A percentile compares a stretch with the other conserved stretches of the same genome.
Conservation (phyloP, 2,888 invertebrate genomes). For the Cerceris rybyensis region DNA sequence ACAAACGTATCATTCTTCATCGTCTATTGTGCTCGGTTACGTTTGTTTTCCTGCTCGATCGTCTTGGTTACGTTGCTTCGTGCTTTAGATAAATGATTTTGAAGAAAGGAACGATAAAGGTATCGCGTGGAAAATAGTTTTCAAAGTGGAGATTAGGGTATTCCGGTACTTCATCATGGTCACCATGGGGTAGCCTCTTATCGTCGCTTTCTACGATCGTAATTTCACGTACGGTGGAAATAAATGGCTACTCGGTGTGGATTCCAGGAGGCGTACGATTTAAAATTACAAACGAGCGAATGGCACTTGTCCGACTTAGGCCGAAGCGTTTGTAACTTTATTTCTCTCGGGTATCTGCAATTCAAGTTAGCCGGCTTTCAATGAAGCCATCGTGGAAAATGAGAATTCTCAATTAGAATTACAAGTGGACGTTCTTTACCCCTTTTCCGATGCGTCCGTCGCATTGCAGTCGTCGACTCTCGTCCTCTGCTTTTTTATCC, state of each 20-base stretch:
- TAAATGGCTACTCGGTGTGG: too few species aligned
- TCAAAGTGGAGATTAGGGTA: neutral
- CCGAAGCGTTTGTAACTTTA: conserved; percentile 8
- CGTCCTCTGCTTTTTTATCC: conserved; percentile 10
- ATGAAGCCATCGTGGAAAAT: conserved; percentile 21
- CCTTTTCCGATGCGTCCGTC: conserved; percentile 25
- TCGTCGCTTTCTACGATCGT: too few species aligned
- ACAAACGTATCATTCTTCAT: neutral
- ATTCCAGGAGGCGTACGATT: neutral
- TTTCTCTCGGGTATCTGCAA: conserved; percentile 22
- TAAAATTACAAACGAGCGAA: neutral
- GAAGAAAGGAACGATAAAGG: neutral
- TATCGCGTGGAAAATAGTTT: neutral
- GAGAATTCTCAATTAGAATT: conserved; percentile 48
- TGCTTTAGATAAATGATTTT: neutral
- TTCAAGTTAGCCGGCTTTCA: conserved; percentile 17
- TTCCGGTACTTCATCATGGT: neutral
- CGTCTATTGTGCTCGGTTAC: neutral
- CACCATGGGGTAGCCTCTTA: neutral
- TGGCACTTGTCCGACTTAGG: neutral
- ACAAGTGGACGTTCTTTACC: conserved; percentile 37
- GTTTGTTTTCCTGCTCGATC: neutral
- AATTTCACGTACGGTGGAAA: too few species aligned
- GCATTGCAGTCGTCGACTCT: conserved; percentile 20
- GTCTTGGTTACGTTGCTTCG: neutral